Percentiles rank a stretch among this genome's conserved stretches.
Conservation (phyloP, 2,797 vertebrate genomes). For the Acanthornis magna region DNA sequence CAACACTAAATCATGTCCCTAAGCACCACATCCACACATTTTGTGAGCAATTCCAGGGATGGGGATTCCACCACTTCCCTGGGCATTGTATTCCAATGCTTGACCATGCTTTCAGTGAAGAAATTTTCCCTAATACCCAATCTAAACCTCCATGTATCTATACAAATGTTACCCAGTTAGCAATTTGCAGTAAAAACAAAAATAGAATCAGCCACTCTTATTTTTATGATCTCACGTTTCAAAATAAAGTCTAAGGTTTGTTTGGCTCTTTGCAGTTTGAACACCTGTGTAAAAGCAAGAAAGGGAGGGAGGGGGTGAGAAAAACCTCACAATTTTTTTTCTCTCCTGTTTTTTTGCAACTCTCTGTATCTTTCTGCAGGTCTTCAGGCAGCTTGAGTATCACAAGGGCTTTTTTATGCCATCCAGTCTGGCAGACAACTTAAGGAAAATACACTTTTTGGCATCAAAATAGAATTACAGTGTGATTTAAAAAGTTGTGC, state of each 20-base stretch:
- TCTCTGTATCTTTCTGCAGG: fast-evolving
- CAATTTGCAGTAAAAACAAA: background rate
- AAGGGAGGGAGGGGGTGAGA: background rate
- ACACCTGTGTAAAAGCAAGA: background rate
- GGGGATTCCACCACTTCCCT: background rate
- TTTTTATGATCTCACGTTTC: background rate
- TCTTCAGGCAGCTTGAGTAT: background rate
- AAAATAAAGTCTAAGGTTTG: background rate
- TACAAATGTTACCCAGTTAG: background rate
- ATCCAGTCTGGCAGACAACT: background rate
- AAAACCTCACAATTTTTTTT: background rate
- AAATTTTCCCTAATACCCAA: background rate
- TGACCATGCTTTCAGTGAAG: background rate
- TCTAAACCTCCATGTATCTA: background rate
- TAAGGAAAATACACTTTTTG: background rate
- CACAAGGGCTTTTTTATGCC: background rate
- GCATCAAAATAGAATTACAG: background rate
- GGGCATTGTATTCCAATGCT: background rate
- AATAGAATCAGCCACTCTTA: background rate
- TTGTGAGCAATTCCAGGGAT: background rate
- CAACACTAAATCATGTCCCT: background rate
- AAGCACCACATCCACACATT: background rate
- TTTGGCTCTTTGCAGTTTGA: background rate
- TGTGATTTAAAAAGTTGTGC: background rate
- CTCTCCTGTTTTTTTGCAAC: background rate